These are phyloP conservation scores for Xylocampa areola DNA, from an alignment of 2,888 invertebrate species.

Conservation along the genomic window DNA sequence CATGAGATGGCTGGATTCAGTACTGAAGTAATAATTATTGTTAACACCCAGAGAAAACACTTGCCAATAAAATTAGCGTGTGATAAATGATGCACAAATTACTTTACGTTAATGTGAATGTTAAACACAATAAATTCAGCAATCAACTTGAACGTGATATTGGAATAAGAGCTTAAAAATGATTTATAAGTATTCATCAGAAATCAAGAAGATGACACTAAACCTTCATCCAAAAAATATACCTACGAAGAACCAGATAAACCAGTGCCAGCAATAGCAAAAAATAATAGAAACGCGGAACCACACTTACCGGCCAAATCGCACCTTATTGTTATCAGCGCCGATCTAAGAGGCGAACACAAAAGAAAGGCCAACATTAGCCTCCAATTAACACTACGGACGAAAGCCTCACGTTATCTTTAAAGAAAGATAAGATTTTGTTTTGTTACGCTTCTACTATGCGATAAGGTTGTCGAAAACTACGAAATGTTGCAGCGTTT, in stretches of 20 bases:
- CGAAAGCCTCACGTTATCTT: constrained; percentile 69
- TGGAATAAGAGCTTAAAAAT: no score
- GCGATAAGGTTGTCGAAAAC: constrained; percentile 65
- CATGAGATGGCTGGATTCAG: no score
- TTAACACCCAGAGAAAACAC: no score
- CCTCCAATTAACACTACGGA: constrained; percentile 79
- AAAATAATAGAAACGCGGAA: constrained; percentile 40
- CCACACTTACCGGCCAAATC: constrained; percentile 46
- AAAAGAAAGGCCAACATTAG: constrained; percentile 68
- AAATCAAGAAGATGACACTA: constrained; percentile 13
- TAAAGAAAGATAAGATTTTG: constrained; percentile 73
- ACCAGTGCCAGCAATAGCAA: constrained; percentile 7
- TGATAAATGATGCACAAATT: no score
- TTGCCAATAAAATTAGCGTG: no score
- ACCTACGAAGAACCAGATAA: constrained; percentile 34
- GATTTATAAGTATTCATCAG: constrained; percentile 15
- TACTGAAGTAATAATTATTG: no score
- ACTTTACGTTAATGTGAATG: no score
- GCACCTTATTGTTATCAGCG: constrained; percentile 62
- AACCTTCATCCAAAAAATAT: neutral
- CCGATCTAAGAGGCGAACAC: constrained; percentile 58
- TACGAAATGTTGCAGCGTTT: constrained; percentile 68
- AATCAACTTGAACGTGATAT: no score
- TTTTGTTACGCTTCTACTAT: constrained; percentile 75
- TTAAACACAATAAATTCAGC: no score